These are phyloP conservation scores for Bufo bufo DNA, from an alignment of 2,113 vertebrate species.

Conservation along the genomic window DNA sequence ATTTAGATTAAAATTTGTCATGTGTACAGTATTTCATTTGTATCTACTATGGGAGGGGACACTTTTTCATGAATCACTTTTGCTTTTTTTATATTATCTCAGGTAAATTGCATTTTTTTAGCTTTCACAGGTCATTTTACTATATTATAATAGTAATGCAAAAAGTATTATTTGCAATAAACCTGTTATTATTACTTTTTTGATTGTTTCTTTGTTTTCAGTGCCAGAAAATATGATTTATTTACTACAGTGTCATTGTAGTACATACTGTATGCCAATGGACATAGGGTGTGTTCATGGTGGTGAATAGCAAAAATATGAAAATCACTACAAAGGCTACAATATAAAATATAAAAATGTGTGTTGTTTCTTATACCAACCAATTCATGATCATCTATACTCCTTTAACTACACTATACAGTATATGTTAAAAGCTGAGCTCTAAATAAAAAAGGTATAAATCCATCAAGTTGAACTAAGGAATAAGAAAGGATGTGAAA, in stretches of 20 bases:
- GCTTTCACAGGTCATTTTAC: constrained; percentile 36
- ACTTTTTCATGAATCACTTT: constrained; percentile 3
- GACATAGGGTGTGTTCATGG: not conserved
- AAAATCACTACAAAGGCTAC: not conserved
- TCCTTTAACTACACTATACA: not conserved
- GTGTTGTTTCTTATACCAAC: not conserved
- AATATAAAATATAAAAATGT: not conserved
- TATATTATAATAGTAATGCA: constrained; percentile 47
- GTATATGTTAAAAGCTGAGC: not conserved
- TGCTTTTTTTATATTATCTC: constrained; percentile 42
- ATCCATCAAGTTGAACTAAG: too few relatives aligned
- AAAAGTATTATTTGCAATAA: constrained; percentile 47
- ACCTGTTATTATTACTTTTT: constrained; percentile 39
- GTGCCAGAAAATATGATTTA: not conserved
- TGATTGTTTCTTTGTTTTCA: constrained; percentile 5
- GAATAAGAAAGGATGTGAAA: too few relatives aligned
- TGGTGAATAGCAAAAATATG: not conserved
- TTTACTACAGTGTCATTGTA: not conserved
- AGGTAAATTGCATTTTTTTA: constrained; percentile 44
- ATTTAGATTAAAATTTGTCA: constrained; percentile 45
- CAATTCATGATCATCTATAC: not conserved
- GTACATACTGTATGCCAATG: not conserved
- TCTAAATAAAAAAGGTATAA: not conserved
- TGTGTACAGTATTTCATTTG: constrained; percentile 50
- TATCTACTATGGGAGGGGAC: constrained; percentile 32